Conservation (phyloP, 1,140 invertebrate genomes). For the Pseudomyrmex gracilis region DNA sequence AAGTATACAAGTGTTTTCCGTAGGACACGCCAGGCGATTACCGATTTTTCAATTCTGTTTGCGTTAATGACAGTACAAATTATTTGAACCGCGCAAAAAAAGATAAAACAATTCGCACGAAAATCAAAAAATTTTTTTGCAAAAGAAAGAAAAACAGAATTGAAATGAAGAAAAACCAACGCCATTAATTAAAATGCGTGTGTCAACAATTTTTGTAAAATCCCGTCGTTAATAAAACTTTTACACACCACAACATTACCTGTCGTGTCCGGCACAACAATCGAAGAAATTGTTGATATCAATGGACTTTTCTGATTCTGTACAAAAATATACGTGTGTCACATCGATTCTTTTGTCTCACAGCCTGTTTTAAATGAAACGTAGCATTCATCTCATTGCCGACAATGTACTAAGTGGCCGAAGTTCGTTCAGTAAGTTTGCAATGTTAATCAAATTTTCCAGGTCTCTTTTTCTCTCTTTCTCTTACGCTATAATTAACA, state of each 20-base stretch:
- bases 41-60: conserved; percentile 25
- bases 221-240: conserved; percentile 14
- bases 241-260: conserved; percentile 57
- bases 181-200: background rate
- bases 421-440: conserved; percentile 4
- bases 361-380: conserved; percentile 82
- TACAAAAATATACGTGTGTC: conserved; percentile 80
- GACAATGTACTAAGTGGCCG: conserved; percentile 9
- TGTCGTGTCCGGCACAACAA: conserved; percentile 20
- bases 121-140: background rate
- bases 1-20: conserved; percentile 24
- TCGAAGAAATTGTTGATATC: conserved; percentile 64
- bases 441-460: conserved; percentile 36
- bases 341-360: conserved; percentile 75
- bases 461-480: background rate
- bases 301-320: conserved; percentile 64
- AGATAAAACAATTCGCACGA: background rate
- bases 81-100: background rate
- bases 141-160: background rate
- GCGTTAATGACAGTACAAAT: conserved; percentile 64
- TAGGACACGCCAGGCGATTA: conserved; percentile 32
- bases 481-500: conserved; percentile 42
- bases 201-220: conserved; percentile 7
- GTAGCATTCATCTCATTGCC: conserved; percentile 56
- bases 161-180: background rate